phyloP scores from a whole-genome alignment of 2,113 vertebrate species.

The Erpornis zantholeuca region DNA sequence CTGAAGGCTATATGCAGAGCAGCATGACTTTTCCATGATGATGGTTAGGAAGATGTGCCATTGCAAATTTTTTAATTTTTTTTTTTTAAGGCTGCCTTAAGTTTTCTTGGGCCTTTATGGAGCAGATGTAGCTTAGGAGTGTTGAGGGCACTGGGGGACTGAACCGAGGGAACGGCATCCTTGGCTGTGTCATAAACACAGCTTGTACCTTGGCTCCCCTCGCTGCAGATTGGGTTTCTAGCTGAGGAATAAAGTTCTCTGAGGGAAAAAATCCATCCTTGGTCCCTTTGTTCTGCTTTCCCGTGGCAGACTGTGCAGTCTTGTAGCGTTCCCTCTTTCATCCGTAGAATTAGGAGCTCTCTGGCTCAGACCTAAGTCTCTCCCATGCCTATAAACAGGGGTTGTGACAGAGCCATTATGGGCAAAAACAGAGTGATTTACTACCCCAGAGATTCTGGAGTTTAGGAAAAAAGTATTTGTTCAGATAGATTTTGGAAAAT shows the following conservation, averaged over 20 bases:
- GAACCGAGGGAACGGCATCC: neutral
- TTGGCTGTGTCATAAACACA: neutral
- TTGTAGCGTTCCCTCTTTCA: neutral
- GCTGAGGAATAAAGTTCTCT: neutral
- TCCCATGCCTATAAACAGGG: neutral
- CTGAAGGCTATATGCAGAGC: slow-evolving; percentile 67
- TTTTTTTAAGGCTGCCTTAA: neutral
- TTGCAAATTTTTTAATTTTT: slow-evolving; percentile 49
- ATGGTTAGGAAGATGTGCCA: slow-evolving; percentile 59
- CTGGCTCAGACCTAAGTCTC: neutral
- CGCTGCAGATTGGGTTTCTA: neutral
- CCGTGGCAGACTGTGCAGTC: neutral
- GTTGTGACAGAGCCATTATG: neutral
- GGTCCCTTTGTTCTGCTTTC: neutral
- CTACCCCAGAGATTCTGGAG: neutral
- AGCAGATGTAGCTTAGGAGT: slow-evolving; percentile 17
- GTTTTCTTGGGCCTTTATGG: slow-evolving; percentile 33
- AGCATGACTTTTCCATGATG: slow-evolving; percentile 56
- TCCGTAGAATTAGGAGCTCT: neutral
- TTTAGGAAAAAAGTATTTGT: neutral
- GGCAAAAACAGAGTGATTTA: neutral
- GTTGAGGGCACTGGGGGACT: neutral
- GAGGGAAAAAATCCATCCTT: neutral
- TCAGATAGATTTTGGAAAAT: neutral
- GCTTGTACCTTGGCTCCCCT: neutral